phyloP scores from a whole-genome alignment of 2,797 vertebrate genomes.

The Alauda arvensis region DNA sequence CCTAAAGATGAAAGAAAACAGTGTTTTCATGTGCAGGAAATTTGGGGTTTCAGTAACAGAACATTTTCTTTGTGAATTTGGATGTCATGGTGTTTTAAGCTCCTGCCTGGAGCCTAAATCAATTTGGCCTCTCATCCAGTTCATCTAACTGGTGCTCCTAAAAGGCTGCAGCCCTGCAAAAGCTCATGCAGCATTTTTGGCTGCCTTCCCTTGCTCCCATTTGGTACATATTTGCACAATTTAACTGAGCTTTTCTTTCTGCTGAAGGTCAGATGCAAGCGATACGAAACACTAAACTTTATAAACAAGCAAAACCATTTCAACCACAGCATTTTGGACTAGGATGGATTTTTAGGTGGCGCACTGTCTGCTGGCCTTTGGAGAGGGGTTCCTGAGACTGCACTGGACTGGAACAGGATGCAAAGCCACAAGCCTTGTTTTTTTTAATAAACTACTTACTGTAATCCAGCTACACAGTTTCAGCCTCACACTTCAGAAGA shows the following conservation, averaged over 20 bases:
- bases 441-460: constrained; percentile 53
- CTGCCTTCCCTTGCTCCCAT: constrained; percentile 44
- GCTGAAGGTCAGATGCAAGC: constrained; percentile 50
- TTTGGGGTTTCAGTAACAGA: constrained; percentile 39
- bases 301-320: constrained; percentile 52
- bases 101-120: constrained; percentile 48
- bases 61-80: constrained; percentile 60
- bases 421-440: constrained; percentile 46
- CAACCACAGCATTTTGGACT: constrained; percentile 44
- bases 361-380: constrained; percentile 42
- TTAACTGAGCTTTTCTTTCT: constrained; percentile 61
- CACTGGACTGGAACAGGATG: constrained; percentile 19
- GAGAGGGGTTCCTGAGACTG: constrained; percentile 43
- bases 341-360: constrained; percentile 42
- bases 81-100: constrained; percentile 45
- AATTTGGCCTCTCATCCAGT: constrained; percentile 42
- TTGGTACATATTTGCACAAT: constrained; percentile 54
- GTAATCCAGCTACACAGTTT: constrained; percentile 44
- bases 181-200: constrained; percentile 51
- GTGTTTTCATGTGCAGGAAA: constrained; percentile 36
- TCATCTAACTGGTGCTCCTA: constrained; percentile 46
- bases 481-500: constrained; percentile 37
- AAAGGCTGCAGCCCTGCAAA: constrained; percentile 48
- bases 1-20: constrained; percentile 54
- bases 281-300: constrained; percentile 60